Base-by-base conservation (phyloP, 2,888 invertebrate genomes). In the Caenorhabditis macrosperma region DNA sequence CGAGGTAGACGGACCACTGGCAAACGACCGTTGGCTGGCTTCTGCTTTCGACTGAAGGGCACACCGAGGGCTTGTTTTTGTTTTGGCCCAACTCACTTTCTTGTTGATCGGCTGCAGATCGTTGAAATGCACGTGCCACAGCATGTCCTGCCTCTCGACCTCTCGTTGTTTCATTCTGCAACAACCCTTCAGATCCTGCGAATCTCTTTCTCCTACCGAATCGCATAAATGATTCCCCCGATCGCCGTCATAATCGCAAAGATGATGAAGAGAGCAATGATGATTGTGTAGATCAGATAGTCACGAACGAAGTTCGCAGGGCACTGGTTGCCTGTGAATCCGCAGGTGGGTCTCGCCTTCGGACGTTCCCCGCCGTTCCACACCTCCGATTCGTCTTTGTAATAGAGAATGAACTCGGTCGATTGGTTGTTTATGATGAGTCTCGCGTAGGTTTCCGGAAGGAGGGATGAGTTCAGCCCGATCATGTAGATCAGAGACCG, bases 1-100 rank as follows among this genome's bases (percentile, higher is more conserved):
- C 1, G 83, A 82, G 0, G 80, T 79, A 12, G 79, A 82, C 10
- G 83, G 82, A 10, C 79, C 83, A 61, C 82, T 82, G 26, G 81
- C 81, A 22, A 83, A 76, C 17, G 85, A 85, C 1, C 69, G 75
- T 28, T 67, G 67, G 38, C 82, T 82, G n/a, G 67, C 59, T 28
- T 66, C 72, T 17, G 59, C 9, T 69, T 77, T 57, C 33, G 38
- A 30, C 67, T 72, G 22, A 33, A 66, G n/a, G n/a, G n/a, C n/a
- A n/a, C n/a, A n/a, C n/a, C n/a, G n/a, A n/a, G 20, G 35, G 54
- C 7, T 24, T 1, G 4, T 12, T 12, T 30, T 26, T 44, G 2
- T 15, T 48, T 10, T 33, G 22, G n/a, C n/a, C 26, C 6, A 24
- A 54, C 35, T 15, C 15, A 78, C 78, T 33, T 80, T 80, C 20